Evolutionary conservation across 2,113 vertebrate species (phyloP).

Genomic region (Nicator chloris): DNA sequence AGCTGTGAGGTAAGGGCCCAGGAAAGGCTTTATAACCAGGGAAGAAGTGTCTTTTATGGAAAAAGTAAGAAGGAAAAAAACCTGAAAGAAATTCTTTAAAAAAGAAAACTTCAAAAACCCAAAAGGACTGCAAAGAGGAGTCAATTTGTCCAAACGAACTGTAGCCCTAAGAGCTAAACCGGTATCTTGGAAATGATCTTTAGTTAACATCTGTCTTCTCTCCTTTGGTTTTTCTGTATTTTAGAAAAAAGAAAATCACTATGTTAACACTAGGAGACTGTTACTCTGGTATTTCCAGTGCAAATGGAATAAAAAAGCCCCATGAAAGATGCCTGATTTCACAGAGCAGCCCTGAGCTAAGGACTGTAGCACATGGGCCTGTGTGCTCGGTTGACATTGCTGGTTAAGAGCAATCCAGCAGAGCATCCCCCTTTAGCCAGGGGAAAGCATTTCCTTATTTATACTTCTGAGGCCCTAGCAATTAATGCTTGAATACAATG

Average conservation of each 20-base stretch:
- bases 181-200: background rate
- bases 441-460: background rate
- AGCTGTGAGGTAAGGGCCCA: background rate
- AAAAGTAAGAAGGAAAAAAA: background rate
- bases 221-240: background rate
- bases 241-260: background rate
- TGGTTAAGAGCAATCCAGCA: background rate
- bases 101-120: background rate
- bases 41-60: background rate
- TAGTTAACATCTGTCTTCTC: background rate
- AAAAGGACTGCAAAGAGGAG: background rate
- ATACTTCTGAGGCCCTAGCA: background rate
- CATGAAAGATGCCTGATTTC: background rate
- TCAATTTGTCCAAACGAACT: background rate
- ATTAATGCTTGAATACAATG: background rate
- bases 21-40: background rate
- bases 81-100: too few relatives aligned
- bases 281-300: background rate
- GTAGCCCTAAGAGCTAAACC: background rate
- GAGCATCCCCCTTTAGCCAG: background rate
- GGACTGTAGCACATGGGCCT: rapidly evolving
- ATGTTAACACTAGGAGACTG: background rate
- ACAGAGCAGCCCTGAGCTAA: background rate
- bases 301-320: background rate
- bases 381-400: background rate